phyloP scores from a whole-genome alignment of 2,888 invertebrate species.

The Thymelicus lineola region DNA sequence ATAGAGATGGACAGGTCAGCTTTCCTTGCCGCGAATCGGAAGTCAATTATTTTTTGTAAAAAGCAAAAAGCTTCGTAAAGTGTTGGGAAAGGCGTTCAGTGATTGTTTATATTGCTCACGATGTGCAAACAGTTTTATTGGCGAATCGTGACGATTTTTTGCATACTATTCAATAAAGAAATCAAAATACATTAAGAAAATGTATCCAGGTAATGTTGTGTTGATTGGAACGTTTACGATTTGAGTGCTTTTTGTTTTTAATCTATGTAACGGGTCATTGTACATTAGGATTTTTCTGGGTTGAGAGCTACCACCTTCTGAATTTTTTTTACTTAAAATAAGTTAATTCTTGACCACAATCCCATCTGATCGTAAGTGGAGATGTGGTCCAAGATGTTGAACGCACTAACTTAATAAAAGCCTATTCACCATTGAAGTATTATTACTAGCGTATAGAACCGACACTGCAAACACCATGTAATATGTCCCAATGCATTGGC shows the following conservation, averaged over 20 bases:
- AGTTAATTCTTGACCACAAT: no score
- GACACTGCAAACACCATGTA: no score
- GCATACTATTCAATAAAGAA: not conserved
- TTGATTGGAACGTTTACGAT: not conserved
- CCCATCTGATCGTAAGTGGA: no score
- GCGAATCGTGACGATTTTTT: conserved; percentile 31
- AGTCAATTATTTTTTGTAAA: conserved; percentile 65
- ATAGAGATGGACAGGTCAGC: conserved; percentile 61
- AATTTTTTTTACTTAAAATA: no score
- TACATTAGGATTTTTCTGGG: not conserved
- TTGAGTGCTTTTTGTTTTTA: not conserved
- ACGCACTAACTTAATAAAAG: no score
- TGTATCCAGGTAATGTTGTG: not conserved
- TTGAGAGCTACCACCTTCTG: no score
- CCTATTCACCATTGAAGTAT: no score
- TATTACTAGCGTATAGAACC: no score
- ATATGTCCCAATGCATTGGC: no score
- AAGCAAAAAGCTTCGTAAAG: conserved; percentile 45
- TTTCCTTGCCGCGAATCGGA: conserved; percentile 70
- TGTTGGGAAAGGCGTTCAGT: conserved; percentile 50
- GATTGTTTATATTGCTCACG: conserved; percentile 48
- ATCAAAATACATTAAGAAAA: not conserved
- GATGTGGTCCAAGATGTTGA: no score
- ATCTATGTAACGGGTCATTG: not conserved
- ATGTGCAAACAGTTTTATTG: conserved; percentile 40